Base-by-base conservation (phyloP, 35 echinoderm and acorn worm species). In the Acanthaster planci region DNA sequence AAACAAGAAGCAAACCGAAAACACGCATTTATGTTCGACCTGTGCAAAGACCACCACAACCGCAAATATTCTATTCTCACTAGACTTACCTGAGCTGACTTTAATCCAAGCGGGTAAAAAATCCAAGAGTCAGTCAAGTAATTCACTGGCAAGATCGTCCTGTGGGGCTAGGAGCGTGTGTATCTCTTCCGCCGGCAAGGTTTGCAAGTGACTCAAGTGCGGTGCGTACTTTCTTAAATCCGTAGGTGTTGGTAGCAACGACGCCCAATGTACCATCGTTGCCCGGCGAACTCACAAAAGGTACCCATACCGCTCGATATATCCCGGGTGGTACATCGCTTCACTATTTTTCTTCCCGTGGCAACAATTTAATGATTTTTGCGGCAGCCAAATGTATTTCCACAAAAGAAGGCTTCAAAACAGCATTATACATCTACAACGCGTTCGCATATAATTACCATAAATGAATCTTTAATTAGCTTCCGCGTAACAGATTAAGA, bases 291-390 rank as follows among this genome's bases (percentile, higher is more conserved):
- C 7, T 26, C 7, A 9, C 26, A 26, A 72, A 72, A 72, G 64
- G 14, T 12, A 26, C 64, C 56, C 26, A 72, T 72, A 72, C 64
- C 64, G 64, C 64, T 72, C 64, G 64, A 72, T 72, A 72, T 35
- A 31, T 31, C 15, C 23, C 22, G 22, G 26, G 29, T 47, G 64
- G 34, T 72, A 72, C 34, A 72, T 10, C 26, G 23, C 23, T 26
- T 72, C 26, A 3, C 64, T 72, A 72, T 72, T 72, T 72, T 26
- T 26, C 26, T 72, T 26, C 64, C 23, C 34, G 14, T 72, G 64
- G 29, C 64, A 72, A 72, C 64, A 72, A 72, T 72, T 72, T 72
- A 72, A 72, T 72, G 64, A 72, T 72, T 72, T 72, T 32, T 67
- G 22, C 14, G 8, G 26, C 23, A 5, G 18, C 26, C 34, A 72